Evolutionary conservation across 1,140 invertebrate species (phyloP).

Genomic region (Papilio helenus): DNA sequence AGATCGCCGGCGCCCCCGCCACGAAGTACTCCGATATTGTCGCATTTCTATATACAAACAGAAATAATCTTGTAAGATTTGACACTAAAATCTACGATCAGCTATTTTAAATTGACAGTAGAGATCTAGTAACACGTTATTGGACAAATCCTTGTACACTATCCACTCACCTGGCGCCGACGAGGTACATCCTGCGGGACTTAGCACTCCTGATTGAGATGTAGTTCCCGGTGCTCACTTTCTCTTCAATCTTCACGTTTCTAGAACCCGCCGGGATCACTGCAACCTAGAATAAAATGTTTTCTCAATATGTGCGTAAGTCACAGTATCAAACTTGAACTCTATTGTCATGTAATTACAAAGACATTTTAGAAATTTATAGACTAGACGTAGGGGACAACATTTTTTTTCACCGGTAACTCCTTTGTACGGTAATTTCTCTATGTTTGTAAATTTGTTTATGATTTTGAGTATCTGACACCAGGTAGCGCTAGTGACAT

Average conservation of each 20-base stretch:
- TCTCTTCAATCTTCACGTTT: constrained; percentile 92
- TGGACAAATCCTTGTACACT: not conserved
- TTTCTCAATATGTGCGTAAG: not conserved
- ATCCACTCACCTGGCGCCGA: constrained; percentile 90
- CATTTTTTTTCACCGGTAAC: too few species aligned
- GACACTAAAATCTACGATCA: too few species aligned
- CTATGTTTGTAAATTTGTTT: not conserved
- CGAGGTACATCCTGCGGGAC: constrained; percentile 90
- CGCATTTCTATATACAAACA: constrained; percentile 58
- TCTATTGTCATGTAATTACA: not conserved
- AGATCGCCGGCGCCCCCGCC: constrained; percentile 91
- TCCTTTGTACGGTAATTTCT: not conserved
- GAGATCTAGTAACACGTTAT: too few species aligned
- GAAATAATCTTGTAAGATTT: constrained; percentile 13
- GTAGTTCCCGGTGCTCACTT: constrained; percentile 91
- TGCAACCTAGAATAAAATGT: constrained; percentile 83
- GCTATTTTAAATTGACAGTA: too few species aligned
- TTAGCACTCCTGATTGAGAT: constrained; percentile 89
- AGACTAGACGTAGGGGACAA: too few species aligned
- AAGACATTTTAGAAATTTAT: too few species aligned
- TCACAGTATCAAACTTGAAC: not conserved
- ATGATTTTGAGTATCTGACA: too few species aligned
- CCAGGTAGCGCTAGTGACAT: too few species aligned
- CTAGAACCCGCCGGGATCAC: constrained; percentile 91
- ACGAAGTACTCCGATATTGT: constrained; percentile 88